A percentile compares a stretch with the other conserved stretches of the same genome.
Conservation (phyloP, 2,888 invertebrate species). For the Augiades crinisus region DNA sequence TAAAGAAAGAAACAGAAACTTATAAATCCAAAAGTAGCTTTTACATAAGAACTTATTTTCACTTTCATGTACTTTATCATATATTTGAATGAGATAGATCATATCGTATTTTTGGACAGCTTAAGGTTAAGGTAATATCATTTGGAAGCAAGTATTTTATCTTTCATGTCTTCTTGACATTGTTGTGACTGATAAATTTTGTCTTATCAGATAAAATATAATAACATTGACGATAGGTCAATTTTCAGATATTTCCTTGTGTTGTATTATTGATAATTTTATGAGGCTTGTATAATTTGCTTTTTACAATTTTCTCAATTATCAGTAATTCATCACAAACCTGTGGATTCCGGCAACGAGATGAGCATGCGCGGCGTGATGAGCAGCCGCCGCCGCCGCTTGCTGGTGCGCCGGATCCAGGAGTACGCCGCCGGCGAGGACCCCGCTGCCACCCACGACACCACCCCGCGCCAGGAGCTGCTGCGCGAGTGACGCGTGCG, state of each 20-base stretch:
- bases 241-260: too few species aligned
- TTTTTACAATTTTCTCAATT: too few species aligned
- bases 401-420: conserved; percentile 75
- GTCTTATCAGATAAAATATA: conserved; percentile 10
- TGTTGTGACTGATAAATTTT: conserved; percentile 25
- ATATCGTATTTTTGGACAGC: not conserved
- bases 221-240: not conserved
- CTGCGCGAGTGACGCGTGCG: conserved; percentile 75
- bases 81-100: not conserved
- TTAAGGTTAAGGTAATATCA: conserved; percentile 17
- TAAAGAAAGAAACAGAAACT: too few species aligned
- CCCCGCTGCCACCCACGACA: conserved; percentile 71
- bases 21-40: too few species aligned
- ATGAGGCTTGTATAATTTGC: too few species aligned
- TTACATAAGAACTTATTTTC: not conserved
- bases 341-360: conserved; percentile 85
- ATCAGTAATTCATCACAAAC: too few species aligned
- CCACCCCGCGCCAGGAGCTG: conserved; percentile 66
- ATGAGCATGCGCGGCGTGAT: conserved; percentile 84
- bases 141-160: conserved; percentile 6
- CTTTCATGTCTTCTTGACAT: conserved; percentile 20
- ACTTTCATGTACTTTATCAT: not conserved
- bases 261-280: too few species aligned
- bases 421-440: conserved; percentile 65
- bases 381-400: conserved; percentile 73